Percentiles rank a stretch among this genome's conserved stretches.
These are phyloP conservation scores for Hemicentrotus pulcherrimus DNA, from an alignment of 35 echinoderm and acorn worm genomes.

Conservation along the genomic window DNA sequence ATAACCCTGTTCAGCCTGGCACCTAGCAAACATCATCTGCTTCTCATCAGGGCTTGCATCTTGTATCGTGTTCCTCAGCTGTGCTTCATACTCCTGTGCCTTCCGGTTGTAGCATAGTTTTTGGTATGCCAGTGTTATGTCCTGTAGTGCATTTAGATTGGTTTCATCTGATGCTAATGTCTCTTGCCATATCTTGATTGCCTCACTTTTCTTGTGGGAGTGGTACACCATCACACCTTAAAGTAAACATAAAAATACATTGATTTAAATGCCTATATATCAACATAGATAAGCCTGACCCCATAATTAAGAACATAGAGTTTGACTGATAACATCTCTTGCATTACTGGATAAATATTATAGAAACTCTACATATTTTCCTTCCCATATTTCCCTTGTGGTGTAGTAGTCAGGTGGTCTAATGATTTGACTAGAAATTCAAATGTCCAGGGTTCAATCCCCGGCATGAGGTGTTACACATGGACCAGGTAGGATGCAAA, in stretches of 20 bases:
- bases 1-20: conserved; percentile 29
- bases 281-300: too few species aligned
- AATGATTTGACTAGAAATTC: too few species aligned
- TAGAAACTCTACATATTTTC: too few species aligned
- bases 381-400: too few species aligned
- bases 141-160: conserved; percentile 26
- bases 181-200: background rate
- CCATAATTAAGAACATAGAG: too few species aligned
- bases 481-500: too few species aligned
- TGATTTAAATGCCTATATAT: background rate
- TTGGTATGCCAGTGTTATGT: background rate
- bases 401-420: too few species aligned
- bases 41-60: background rate
- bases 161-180: background rate
- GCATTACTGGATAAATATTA: too few species aligned
- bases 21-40: conserved; percentile 12
- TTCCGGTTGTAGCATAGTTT: background rate
- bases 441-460: too few species aligned
- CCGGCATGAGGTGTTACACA: too few species aligned
- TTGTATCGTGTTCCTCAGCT: background rate
- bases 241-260: background rate
- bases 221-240: conserved; percentile 22
- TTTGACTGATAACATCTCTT: too few species aligned
- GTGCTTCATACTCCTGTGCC: background rate
- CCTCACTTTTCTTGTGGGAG: conserved; percentile 19